Conservation (phyloP, 2,113 vertebrate species). For the Puffinus mauretanicus region DNA sequence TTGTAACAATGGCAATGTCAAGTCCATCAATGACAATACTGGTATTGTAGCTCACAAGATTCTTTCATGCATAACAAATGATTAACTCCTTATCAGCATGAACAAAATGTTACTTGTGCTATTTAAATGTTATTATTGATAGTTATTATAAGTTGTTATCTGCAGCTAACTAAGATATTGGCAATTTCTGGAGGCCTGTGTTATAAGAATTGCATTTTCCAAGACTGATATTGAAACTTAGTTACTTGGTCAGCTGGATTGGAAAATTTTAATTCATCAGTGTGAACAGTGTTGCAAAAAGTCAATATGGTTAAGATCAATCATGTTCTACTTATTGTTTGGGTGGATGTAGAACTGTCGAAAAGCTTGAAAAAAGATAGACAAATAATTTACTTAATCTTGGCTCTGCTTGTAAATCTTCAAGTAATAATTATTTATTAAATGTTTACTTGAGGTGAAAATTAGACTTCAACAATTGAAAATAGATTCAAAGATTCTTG, state of each 20-base stretch:
- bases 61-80: not conserved
- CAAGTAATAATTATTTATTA: constrained; percentile 56
- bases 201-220: not conserved
- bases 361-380: not conserved
- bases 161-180: not conserved
- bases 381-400: constrained; percentile 50
- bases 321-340: not conserved
- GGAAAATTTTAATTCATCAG: constrained; percentile 23
- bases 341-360: not conserved
- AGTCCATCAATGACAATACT: not conserved
- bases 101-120: not conserved
- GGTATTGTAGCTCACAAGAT: not conserved
- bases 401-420: constrained; percentile 13
- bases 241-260: not conserved
- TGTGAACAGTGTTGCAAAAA: constrained; percentile 27
- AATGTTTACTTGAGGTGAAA: constrained; percentile 59
- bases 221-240: not conserved
- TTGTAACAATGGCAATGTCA: not conserved
- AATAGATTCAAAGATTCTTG: constrained; percentile 26
- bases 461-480: constrained; percentile 45
- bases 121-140: not conserved
- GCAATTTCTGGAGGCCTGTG: not conserved
- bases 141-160: not conserved
- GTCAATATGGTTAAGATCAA: constrained; percentile 19
- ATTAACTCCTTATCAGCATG: not conserved